phyloP scores from a whole-genome alignment of 2,888 invertebrate species.

The Hybos culiciformis region DNA sequence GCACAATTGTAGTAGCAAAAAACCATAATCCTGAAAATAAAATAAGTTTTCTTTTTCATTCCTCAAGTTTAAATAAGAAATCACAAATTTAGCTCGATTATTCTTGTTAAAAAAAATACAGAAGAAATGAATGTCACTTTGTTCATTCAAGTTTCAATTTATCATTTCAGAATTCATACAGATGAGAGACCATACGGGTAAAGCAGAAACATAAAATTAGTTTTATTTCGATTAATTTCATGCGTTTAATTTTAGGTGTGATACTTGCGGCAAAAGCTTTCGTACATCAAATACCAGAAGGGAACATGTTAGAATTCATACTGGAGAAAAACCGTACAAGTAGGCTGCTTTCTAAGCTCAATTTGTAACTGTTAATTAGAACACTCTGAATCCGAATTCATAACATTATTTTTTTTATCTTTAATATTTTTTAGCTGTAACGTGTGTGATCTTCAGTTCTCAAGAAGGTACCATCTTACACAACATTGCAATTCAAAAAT shows the following conservation, averaged over 20 bases:
- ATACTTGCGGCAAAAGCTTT: slow-evolving; percentile 14
- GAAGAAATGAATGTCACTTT: too few relatives aligned
- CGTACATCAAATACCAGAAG: slow-evolving; percentile 11
- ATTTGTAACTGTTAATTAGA: not conserved
- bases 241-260: too few relatives aligned
- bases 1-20: too few relatives aligned
- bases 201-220: too few relatives aligned
- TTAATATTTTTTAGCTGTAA: slow-evolving; percentile 7
- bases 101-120: too few relatives aligned
- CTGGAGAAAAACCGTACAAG: slow-evolving; percentile 11
- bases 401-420: not conserved
- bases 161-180: slow-evolving; percentile 7
- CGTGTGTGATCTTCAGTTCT: slow-evolving; percentile 12
- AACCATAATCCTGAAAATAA: not conserved
- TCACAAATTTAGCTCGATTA: too few relatives aligned
- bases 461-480: slow-evolving; percentile 12
- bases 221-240: too few relatives aligned
- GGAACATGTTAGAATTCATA: slow-evolving; percentile 11
- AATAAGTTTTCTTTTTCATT: not conserved
- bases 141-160: not conserved
- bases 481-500: slow-evolving; percentile 10
- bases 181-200: slow-evolving; percentile 14
- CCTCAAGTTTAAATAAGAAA: too few relatives aligned
- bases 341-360: not conserved
- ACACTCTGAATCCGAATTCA: not conserved